Evolutionary conservation across 2,113 vertebrate genomes (phyloP).

Genomic region (Ophiodon elongatus): DNA sequence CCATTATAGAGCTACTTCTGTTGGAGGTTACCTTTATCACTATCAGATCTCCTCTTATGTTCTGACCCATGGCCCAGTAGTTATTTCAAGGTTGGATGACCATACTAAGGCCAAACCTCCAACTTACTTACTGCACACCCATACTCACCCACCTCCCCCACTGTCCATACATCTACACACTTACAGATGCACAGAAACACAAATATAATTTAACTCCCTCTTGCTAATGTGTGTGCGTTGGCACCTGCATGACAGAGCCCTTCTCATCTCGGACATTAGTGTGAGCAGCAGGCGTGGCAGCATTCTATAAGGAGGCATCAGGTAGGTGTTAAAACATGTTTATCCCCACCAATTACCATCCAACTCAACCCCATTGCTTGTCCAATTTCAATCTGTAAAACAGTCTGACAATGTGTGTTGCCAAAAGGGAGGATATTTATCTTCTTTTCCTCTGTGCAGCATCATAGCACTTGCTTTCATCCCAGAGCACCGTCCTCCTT

Average conservation of each 20-base stretch:
- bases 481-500: constrained; percentile 33
- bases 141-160: not conserved
- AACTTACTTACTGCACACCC: not conserved
- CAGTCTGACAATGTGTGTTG: not conserved
- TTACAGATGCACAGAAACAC: constrained; percentile 1
- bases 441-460: constrained; percentile 18
- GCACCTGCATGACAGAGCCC: constrained; percentile 52
- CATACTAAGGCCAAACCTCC: constrained; percentile 10
- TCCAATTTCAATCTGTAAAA: constrained; percentile 32
- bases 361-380: not conserved
- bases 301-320: constrained; percentile 57
- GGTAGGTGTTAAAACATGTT: constrained; percentile 34
- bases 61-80: constrained; percentile 59
- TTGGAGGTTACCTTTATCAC: constrained; percentile 55
- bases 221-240: constrained; percentile 61
- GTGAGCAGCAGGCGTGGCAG: constrained; percentile 53
- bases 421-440: constrained; percentile 17
- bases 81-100: constrained; percentile 62
- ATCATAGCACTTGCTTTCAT: constrained; percentile 68
- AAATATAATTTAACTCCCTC: constrained; percentile 40
- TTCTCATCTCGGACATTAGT: constrained; percentile 44
- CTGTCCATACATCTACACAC: not conserved
- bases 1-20: constrained; percentile 56
- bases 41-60: constrained; percentile 59
- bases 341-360: not conserved